Evolutionary conservation across 2,888 invertebrate species (phyloP), one percentile per base, ranked within the genome.

Genomic region (Meteorus colon): DNA sequence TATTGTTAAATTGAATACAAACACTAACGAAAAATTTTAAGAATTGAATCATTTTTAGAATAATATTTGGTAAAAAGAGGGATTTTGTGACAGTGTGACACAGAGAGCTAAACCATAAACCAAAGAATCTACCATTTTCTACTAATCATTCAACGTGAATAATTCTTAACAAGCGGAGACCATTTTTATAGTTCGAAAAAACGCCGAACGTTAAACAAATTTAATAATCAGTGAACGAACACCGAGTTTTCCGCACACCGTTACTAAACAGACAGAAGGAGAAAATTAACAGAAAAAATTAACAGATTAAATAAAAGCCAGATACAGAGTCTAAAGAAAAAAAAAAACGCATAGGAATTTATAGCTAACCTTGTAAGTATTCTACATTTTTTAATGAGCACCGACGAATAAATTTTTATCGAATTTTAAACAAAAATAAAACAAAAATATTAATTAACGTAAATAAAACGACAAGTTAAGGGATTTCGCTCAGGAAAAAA

Each of bases 111-210:
- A 82, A 87, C 88, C 88, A 81, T 83, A 89, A 86, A 89, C 89
- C 89, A 89, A 89, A 89, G 89, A 89, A 87, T 87, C 83, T 86
- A 89, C 89, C 89, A 89, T 89, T 89, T 89, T 88, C 84, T 88
- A 87, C 86, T 85, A 86, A 86, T 86, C 86, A 84, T 83, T 86
- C 86, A 85, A 82, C 81, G 81, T 83, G 79, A 83, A 81, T 83
- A 82, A 79, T 82, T 78, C 79, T 75, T 80, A 81, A 81, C 75
- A 77, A 81, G 79, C 80, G 77, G 80, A 78, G 79, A 79, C 75
- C 78, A 76, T 19, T 41, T 41, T 66, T 67, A 77, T 74, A 80
- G 77, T 74, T 78, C 72, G 71, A 83, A 78, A 24, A 79, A 68
- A 76, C 69, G 80, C 79, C 67, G 78, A 81, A 81, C 77, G 45